phyloP scores from a whole-genome alignment of 2,888 invertebrate genomes.

The Gandaritis pyraliata region DNA sequence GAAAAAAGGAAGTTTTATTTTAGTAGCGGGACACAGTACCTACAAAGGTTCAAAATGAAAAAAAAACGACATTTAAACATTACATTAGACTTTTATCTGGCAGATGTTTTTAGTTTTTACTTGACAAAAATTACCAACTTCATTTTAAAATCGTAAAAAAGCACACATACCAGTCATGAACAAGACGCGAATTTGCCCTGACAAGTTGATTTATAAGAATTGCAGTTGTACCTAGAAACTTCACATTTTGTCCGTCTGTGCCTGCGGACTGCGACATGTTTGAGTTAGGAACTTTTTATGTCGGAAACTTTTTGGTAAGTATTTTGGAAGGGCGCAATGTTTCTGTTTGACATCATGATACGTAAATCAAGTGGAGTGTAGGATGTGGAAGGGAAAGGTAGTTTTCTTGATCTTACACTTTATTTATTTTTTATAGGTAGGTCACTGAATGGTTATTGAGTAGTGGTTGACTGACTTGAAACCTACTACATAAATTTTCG shows the following conservation, averaged over 20 bases:
- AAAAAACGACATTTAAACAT: too few relatives aligned
- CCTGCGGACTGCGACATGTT: conserved; percentile 24
- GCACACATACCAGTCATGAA: background rate
- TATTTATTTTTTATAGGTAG: too few relatives aligned
- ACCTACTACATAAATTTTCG: too few relatives aligned
- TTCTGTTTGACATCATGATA: conserved; percentile 15
- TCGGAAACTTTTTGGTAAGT: conserved; percentile 22
- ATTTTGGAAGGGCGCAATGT: conserved; percentile 15
- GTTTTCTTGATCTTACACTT: background rate
- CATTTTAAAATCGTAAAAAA: too few relatives aligned
- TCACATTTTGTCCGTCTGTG: conserved; percentile 15
- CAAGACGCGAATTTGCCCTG: background rate
- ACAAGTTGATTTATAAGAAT: conserved; percentile 31
- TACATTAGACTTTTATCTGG: too few relatives aligned
- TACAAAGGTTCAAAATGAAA: too few relatives aligned
- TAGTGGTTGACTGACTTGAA: too few relatives aligned
- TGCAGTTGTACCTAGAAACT: conserved; percentile 14
- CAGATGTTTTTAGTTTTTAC: too few relatives aligned
- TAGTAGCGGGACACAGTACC: too few relatives aligned
- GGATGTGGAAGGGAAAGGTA: background rate
- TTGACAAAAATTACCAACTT: too few relatives aligned
- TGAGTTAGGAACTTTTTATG: conserved; percentile 33
- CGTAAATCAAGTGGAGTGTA: conserved; percentile 1
- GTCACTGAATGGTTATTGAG: too few relatives aligned
- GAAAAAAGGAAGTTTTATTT: too few relatives aligned